These are phyloP conservation scores for Meleagris gallopavo DNA, from an alignment of 2,113 vertebrate genomes.

Conservation along the genomic window DNA sequence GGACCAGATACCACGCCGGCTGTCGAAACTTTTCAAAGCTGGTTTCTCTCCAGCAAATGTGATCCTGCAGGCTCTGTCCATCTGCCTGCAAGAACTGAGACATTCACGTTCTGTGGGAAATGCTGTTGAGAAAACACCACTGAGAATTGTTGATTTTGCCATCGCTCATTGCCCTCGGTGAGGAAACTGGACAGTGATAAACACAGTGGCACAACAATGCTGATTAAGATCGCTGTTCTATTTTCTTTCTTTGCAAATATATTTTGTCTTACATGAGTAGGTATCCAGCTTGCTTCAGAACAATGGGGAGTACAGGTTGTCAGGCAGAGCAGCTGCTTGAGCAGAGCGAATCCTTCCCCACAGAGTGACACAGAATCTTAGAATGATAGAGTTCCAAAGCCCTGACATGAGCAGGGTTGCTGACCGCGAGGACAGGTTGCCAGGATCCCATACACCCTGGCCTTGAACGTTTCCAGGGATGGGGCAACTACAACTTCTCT, in stretches of 20 bases:
- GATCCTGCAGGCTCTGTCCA: slow-evolving; percentile 79
- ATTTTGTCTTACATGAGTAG: neutral
- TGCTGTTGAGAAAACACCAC: slow-evolving; percentile 56
- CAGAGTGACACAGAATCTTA: neutral
- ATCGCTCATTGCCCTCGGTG: slow-evolving; percentile 41
- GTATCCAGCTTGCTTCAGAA: neutral
- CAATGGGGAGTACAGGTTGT: neutral
- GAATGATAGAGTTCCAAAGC: too few species aligned
- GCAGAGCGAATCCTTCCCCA: neutral
- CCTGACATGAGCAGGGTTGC: too few species aligned
- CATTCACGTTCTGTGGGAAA: slow-evolving; percentile 26
- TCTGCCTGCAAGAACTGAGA: slow-evolving; percentile 76
- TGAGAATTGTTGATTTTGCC: slow-evolving; percentile 62
- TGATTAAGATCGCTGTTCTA: neutral
- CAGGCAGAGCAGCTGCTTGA: neutral
- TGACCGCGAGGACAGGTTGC: too few species aligned
- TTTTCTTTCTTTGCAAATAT: neutral
- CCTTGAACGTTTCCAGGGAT: too few species aligned
- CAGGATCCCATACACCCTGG: too few species aligned
- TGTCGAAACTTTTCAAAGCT: slow-evolving; percentile 80
- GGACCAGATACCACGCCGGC: slow-evolving; percentile 75
- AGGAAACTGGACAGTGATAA: slow-evolving; percentile 26
- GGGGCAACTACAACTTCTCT: too few species aligned
- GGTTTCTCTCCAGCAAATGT: slow-evolving; percentile 77
- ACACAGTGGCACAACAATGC: neutral